A percentile compares a stretch with the other conserved stretches of the same genome.
phyloP scores from a whole-genome alignment of 30 jellyfish, hydroid and myxozoan species.

The Aurelia coerulea region DNA sequence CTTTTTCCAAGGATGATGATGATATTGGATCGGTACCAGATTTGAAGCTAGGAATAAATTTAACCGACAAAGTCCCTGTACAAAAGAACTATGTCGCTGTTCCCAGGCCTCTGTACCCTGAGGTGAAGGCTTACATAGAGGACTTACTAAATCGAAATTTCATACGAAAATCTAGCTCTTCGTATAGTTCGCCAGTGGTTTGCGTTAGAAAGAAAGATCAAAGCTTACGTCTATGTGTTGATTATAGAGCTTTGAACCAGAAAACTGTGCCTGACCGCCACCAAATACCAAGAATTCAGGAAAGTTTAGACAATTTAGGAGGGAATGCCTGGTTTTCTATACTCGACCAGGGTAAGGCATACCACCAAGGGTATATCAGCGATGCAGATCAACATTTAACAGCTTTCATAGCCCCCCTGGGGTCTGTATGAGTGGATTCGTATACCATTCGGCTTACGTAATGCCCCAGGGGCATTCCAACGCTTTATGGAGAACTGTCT shows the following conservation, averaged over 20 bases:
- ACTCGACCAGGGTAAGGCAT: not conserved
- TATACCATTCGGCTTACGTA: constrained; percentile 50
- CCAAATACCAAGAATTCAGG: constrained; percentile 43
- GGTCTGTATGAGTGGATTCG: constrained; percentile 69
- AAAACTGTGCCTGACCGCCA: constrained; percentile 63
- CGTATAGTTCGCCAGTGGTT: constrained; percentile 56
- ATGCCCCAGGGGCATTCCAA: constrained; percentile 83
- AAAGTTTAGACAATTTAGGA: constrained; percentile 16
- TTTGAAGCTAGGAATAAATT: constrained; percentile 27
- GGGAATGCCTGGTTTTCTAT: constrained; percentile 57
- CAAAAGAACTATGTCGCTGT: constrained; percentile 43
- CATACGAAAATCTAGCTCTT: constrained; percentile 37
- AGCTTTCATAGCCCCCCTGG: constrained; percentile 69
- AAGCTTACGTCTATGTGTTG: constrained; percentile 42
- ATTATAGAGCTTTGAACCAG: constrained; percentile 30
- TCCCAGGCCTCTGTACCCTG: constrained; percentile 44
- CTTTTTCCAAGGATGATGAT: constrained; percentile 35
- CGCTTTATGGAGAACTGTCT: constrained; percentile 58
- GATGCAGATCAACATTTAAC: constrained; percentile 32
- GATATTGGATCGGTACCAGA: constrained; percentile 51
- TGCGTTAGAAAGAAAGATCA: constrained; percentile 48
- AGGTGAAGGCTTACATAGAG: constrained; percentile 51
- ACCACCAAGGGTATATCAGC: not conserved
- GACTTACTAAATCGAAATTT: constrained; percentile 32
- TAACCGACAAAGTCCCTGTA: constrained; percentile 47